phyloP scores from a whole-genome alignment of 2,113 vertebrate species.

The Empidonax traillii region DNA sequence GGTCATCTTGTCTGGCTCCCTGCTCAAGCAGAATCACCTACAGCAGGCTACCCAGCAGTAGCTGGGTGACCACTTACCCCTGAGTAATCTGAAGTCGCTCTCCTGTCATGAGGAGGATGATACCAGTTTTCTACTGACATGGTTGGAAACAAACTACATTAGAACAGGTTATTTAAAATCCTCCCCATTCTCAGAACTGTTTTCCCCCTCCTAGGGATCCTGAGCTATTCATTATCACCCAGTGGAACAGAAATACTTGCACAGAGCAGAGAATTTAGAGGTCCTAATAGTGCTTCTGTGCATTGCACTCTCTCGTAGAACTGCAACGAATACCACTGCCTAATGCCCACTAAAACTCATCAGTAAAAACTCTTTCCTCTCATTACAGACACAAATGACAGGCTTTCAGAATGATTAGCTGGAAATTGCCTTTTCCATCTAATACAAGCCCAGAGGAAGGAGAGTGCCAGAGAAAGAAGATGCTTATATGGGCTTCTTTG shows the following conservation, averaged over 20 bases:
- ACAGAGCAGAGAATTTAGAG: neutral
- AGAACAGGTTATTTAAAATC: neutral
- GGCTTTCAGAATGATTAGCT: conserved; percentile 53
- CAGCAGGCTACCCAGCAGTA: neutral
- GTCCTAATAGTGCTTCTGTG: neutral
- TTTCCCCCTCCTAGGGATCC: neutral
- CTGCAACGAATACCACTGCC: neutral
- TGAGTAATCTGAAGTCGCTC: neutral
- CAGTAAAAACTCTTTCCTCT: conserved; percentile 18
- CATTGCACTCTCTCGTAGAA: neutral
- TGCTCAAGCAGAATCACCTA: neutral
- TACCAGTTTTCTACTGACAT: neutral
- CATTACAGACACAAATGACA: conserved; percentile 46
- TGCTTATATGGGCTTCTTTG: conserved; percentile 55
- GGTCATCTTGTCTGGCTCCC: rapidly evolving
- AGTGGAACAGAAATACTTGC: neutral
- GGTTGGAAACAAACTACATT: neutral
- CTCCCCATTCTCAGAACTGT: rapidly evolving
- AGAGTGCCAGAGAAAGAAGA: conserved; percentile 36
- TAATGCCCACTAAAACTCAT: conserved; percentile 28
- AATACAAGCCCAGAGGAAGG: conserved; percentile 49
- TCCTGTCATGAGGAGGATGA: neutral
- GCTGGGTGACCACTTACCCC: neutral
- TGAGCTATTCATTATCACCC: neutral
- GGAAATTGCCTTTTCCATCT: conserved; percentile 60